Conservation (phyloP, 1,140 invertebrate species). For the Dendrolimus punctatus region DNA sequence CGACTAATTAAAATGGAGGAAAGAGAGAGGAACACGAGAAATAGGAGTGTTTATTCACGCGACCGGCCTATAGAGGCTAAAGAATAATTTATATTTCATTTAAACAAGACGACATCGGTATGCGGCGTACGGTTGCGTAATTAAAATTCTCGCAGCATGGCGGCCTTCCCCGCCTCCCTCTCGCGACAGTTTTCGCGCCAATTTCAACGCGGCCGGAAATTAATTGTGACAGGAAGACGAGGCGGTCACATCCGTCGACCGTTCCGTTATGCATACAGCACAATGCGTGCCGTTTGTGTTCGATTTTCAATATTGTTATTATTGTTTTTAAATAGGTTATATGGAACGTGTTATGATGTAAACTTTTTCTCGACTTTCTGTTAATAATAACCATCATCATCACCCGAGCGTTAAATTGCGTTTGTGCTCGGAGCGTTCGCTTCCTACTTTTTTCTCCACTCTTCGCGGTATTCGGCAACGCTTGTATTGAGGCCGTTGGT, state of each 20-base stretch:
- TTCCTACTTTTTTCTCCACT: too few species aligned
- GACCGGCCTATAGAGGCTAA: constrained; percentile 28
- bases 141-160: constrained; percentile 68
- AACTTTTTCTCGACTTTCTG: too few species aligned
- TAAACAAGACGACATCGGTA: constrained; percentile 71
- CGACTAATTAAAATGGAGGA: constrained; percentile 32
- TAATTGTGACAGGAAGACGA: constrained; percentile 71
- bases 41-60: too few species aligned
- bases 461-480: too few species aligned
- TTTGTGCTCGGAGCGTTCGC: too few species aligned
- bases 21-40: too few species aligned
- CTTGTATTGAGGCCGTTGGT: too few species aligned
- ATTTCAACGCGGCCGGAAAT: constrained; percentile 69
- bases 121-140: constrained; percentile 70
- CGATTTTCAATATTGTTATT: too few species aligned
- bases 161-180: constrained; percentile 32
- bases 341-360: too few species aligned
- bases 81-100: constrained; percentile 72
- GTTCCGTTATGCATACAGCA: constrained; percentile 55
- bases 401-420: too few species aligned
- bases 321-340: too few species aligned
- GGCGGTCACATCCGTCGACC: constrained; percentile 60
- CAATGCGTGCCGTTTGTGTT: constrained; percentile 17
- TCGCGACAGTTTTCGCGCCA: constrained; percentile 70
- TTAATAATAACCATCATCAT: too few species aligned